phyloP scores from a whole-genome alignment of 2,113 vertebrate genomes.

The Phalacrocorax aristotelis region DNA sequence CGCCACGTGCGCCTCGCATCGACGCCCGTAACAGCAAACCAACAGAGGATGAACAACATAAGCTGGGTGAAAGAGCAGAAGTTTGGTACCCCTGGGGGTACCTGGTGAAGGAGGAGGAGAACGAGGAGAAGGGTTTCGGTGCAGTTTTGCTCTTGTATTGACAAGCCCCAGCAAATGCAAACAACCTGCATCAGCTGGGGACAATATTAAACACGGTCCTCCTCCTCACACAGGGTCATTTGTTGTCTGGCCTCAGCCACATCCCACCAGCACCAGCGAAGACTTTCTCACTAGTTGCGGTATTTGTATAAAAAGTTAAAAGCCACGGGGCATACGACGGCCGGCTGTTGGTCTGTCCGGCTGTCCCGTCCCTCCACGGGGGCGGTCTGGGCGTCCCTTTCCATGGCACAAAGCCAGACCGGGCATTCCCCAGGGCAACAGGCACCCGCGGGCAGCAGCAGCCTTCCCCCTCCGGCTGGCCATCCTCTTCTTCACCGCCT shows the following conservation, averaged over 20 bases:
- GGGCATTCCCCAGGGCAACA: neutral
- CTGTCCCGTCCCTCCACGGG: neutral
- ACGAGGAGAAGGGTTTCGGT: neutral
- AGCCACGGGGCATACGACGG: neutral
- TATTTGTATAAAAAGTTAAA: conserved; percentile 63
- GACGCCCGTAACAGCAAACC: neutral
- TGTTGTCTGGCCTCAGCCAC: neutral
- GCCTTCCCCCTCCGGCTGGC: neutral
- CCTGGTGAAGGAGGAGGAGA: neutral
- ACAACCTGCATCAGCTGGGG: neutral
- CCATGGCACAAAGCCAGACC: neutral
- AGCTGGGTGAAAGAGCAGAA: neutral
- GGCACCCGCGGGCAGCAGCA: neutral
- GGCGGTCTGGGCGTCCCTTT: neutral
- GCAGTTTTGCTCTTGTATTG: neutral
- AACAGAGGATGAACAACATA: neutral
- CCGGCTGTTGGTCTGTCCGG: fast-evolving
- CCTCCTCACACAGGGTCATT: neutral
- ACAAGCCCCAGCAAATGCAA: neutral
- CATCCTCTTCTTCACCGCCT: neutral
- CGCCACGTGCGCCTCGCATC: fast-evolving
- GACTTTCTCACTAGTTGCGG: conserved; percentile 58
- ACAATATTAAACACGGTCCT: fast-evolving
- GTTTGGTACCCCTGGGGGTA: neutral
- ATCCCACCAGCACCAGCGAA: neutral